phyloP scores from a whole-genome alignment of 2,888 invertebrate species.

The Drosophila mettleri region DNA sequence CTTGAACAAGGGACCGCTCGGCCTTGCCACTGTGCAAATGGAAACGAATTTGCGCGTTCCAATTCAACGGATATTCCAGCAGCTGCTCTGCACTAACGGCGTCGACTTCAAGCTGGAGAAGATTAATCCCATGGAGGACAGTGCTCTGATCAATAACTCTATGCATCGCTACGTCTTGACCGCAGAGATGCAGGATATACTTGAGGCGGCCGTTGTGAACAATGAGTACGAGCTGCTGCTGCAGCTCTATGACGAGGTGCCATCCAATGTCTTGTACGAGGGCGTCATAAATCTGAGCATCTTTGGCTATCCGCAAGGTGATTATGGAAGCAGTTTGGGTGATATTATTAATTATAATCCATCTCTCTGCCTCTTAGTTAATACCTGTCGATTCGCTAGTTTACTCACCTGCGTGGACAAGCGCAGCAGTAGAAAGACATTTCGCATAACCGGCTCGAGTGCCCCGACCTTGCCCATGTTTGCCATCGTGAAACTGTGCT shows the following conservation, averaged over 20 bases:
- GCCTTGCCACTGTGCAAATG: slow-evolving; percentile 45
- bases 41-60: slow-evolving; percentile 50
- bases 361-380: slow-evolving; percentile 34
- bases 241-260: slow-evolving; percentile 60
- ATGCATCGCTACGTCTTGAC: slow-evolving; percentile 75
- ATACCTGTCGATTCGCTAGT: slow-evolving; percentile 58
- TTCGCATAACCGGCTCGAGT: fast-evolving
- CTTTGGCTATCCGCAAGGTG: slow-evolving; percentile 76
- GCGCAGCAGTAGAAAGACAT: not conserved
- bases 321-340: not conserved
- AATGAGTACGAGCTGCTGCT: slow-evolving; percentile 66
- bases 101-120: slow-evolving; percentile 47
- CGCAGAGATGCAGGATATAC: slow-evolving; percentile 50
- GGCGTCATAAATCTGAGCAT: slow-evolving; percentile 69
- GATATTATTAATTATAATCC: too few species aligned
- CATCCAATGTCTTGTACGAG: slow-evolving; percentile 58
- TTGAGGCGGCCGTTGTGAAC: slow-evolving; percentile 59
- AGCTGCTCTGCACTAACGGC: slow-evolving; percentile 52
- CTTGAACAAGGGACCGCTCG: slow-evolving; percentile 29
- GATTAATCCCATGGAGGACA: slow-evolving; percentile 53
- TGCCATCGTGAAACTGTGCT: slow-evolving; percentile 61
- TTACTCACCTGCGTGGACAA: not conserved
- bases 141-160: slow-evolving; percentile 74
- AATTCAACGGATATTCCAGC: slow-evolving; percentile 47
- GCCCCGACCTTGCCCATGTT: slow-evolving; percentile 36